These are phyloP conservation scores for Sebastes trivittatus DNA, from an alignment of 2,797 vertebrate genomes.

Conservation along the genomic window DNA sequence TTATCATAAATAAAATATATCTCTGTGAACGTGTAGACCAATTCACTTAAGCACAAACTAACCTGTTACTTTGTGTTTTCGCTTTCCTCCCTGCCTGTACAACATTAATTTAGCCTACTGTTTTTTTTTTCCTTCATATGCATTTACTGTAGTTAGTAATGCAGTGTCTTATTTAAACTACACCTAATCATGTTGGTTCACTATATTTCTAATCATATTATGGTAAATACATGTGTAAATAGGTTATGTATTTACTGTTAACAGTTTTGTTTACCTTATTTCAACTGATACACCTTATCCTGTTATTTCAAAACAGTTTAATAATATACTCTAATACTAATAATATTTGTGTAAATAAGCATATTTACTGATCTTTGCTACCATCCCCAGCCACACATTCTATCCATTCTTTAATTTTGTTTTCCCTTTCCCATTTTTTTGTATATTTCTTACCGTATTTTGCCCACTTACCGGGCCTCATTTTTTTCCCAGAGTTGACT, in stretches of 20 bases:
- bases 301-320: no score
- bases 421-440: background rate
- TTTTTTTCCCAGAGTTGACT: background rate
- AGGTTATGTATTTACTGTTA: background rate
- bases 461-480: background rate
- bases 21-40: no score
- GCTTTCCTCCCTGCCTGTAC: no score
- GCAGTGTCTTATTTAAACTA: background rate
- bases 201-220: background rate
- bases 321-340: no score
- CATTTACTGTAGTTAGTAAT: background rate
- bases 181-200: background rate
- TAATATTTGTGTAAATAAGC: no score
- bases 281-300: background rate
- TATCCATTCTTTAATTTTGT: background rate
- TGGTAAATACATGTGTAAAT: background rate
- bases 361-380: no score
- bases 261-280: background rate
- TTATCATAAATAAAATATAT: no score
- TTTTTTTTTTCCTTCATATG: background rate
- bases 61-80: no score
- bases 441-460: background rate
- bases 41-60: no score
- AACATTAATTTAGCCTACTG: background rate
- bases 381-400: fast-evolving